phyloP scores from a whole-genome alignment of 2,888 invertebrate genomes.

The Dioctria linearis region DNA sequence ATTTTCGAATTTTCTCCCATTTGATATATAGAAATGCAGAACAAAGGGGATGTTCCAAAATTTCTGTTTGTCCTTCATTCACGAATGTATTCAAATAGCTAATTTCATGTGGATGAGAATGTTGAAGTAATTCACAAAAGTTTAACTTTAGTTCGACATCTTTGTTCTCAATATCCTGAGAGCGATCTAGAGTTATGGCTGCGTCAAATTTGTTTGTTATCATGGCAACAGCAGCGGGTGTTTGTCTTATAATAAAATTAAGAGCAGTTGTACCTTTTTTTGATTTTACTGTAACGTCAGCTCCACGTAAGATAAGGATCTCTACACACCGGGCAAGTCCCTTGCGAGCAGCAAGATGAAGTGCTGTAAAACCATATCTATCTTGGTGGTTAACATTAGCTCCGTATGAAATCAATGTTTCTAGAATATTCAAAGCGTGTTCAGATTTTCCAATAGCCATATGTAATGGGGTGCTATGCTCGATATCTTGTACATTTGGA shows the following conservation, averaged over 20 bases:
- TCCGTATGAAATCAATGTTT: constrained; percentile 83
- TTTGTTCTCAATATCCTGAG: constrained; percentile 82
- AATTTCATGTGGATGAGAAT: constrained; percentile 87
- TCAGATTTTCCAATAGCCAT: constrained; percentile 88
- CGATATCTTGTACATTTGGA: constrained; percentile 85
- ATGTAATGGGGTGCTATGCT: constrained; percentile 86
- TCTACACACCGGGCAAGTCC: constrained; percentile 89
- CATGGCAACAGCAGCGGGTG: constrained; percentile 87
- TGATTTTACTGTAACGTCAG: constrained; percentile 89
- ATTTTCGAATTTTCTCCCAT: constrained; percentile 92
- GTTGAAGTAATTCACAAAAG: constrained; percentile 86
- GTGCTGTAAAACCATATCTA: constrained; percentile 87
- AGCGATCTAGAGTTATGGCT: constrained; percentile 84
- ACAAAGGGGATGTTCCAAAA: constrained; percentile 88
- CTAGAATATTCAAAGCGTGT: constrained; percentile 84
- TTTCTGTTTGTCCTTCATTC: constrained; percentile 90
- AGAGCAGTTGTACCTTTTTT: constrained; percentile 90
- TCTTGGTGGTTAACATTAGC: constrained; percentile 88
- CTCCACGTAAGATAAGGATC: constrained; percentile 86
- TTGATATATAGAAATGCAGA: constrained; percentile 90
- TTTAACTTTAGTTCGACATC: constrained; percentile 88
- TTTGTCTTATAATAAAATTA: constrained; percentile 88
- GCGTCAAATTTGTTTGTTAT: constrained; percentile 86
- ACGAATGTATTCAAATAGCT: constrained; percentile 90
- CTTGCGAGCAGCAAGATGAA: constrained; percentile 87